Evolutionary conservation across 2,797 vertebrate species (phyloP).

Genomic region (Danio albolineatus): DNA sequence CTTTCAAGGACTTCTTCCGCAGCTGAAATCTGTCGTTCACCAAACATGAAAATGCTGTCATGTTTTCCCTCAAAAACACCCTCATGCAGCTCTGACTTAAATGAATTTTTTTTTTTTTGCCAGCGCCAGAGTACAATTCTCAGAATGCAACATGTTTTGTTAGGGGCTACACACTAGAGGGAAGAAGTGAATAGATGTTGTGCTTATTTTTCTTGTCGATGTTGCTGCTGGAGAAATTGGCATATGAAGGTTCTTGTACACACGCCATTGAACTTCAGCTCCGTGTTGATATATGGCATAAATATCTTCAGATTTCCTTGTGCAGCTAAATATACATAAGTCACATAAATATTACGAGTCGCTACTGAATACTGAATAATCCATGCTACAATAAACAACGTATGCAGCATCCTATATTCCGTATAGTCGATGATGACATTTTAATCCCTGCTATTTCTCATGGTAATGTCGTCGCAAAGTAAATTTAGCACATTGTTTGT

Average conservation of each 20-base stretch:
- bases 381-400: constrained; percentile 14
- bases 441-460: constrained; percentile 27
- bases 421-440: constrained; percentile 19
- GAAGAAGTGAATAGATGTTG: constrained; percentile 12
- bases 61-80: constrained; percentile 20
- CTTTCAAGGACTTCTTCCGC: constrained; percentile 38
- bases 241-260: background rate
- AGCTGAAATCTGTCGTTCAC: constrained; percentile 13
- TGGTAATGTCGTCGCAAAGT: constrained; percentile 44
- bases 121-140: constrained; percentile 23
- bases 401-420: constrained; percentile 1
- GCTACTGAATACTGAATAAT: constrained; percentile 27
- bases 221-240: constrained; percentile 34
- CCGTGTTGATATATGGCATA: constrained; percentile 26
- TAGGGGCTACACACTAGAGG: constrained; percentile 15
- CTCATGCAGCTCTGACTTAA: constrained; percentile 19
- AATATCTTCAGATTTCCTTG: constrained; percentile 18
- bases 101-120: constrained; percentile 33
- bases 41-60: constrained; percentile 34
- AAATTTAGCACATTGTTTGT: constrained; percentile 53
- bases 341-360: constrained; percentile 25
- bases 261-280: background rate
- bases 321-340: constrained; percentile 25
- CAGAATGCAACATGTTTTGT: constrained; percentile 19
- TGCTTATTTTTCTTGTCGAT: constrained; percentile 27